Evolutionary conservation across 2,113 vertebrate species (phyloP).

Genomic region (Reinhardtius hippoglossoides): DNA sequence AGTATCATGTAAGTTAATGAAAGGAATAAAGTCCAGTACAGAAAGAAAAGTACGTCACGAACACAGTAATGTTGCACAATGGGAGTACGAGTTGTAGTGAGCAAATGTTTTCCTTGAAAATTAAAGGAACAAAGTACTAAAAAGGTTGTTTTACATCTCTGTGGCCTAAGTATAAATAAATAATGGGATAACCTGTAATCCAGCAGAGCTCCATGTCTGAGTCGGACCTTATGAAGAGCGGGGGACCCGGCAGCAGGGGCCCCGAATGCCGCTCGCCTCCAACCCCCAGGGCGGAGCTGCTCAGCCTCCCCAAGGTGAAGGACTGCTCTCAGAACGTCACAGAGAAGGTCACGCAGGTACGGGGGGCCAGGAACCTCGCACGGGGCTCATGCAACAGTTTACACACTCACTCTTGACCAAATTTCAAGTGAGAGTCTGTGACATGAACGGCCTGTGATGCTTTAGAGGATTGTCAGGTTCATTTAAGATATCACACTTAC

Average conservation of each 20-base stretch:
- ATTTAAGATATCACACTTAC: background rate
- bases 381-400: background rate
- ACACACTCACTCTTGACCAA: background rate
- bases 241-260: conserved; percentile 44
- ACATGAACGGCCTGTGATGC: background rate
- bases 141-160: no score
- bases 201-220: conserved; percentile 67
- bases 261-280: conserved; percentile 45
- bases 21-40: no score
- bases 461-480: background rate
- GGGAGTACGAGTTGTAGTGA: no score
- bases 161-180: background rate
- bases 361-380: conserved; percentile 5
- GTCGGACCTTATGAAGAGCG: conserved; percentile 65
- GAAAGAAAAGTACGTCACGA: no score
- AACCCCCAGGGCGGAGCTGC: conserved; percentile 69
- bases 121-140: no score
- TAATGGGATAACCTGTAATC: background rate
- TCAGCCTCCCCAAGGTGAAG: conserved; percentile 75
- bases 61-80: no score
- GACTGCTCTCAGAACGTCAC: conserved; percentile 75
- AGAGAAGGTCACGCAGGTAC: conserved; percentile 81
- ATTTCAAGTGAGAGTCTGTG: background rate
- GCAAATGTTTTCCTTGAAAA: no score
- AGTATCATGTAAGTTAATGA: no score